Conservation (phyloP, 2,797 vertebrate genomes). For the Melopsittacus undulatus region DNA sequence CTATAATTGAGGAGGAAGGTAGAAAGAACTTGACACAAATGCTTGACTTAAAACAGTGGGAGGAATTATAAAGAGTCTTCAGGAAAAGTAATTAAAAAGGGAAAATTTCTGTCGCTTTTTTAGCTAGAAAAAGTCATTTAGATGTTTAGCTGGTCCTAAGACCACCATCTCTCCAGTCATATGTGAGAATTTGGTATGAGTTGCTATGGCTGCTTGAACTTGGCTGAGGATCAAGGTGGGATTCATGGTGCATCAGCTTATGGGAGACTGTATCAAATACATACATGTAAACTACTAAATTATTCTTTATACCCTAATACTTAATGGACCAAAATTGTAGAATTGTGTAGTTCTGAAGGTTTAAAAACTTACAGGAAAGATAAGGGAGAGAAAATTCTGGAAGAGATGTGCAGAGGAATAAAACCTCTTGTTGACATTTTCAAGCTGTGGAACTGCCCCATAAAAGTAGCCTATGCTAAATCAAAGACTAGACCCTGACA, state of each 20-base stretch:
- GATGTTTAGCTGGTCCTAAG: background rate
- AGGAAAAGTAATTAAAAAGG: background rate
- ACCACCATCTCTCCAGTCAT: background rate
- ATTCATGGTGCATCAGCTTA: background rate
- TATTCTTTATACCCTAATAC: background rate
- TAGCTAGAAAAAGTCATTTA: background rate
- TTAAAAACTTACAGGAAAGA: background rate
- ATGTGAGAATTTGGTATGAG: background rate
- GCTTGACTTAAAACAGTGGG: conserved; percentile 5
- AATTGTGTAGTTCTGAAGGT: background rate
- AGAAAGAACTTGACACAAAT: conserved; percentile 36
- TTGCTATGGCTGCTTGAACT: background rate
- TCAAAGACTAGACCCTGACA: background rate
- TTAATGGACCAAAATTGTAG: background rate
- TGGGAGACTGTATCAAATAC: background rate
- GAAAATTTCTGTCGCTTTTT: background rate
- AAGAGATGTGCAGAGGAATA: background rate
- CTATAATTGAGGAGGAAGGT: conserved; percentile 29
- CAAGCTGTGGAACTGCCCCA: background rate
- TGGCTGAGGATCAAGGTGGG: background rate
- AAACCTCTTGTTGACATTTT: background rate
- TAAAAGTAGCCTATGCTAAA: background rate
- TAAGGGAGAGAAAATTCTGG: background rate
- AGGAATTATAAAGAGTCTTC: background rate
- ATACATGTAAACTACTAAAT: background rate